Evolutionary conservation across 2,888 invertebrate genomes (phyloP), one percentile per base, ranked within the genome.

Genomic region (Rhagonycha fulva): DNA sequence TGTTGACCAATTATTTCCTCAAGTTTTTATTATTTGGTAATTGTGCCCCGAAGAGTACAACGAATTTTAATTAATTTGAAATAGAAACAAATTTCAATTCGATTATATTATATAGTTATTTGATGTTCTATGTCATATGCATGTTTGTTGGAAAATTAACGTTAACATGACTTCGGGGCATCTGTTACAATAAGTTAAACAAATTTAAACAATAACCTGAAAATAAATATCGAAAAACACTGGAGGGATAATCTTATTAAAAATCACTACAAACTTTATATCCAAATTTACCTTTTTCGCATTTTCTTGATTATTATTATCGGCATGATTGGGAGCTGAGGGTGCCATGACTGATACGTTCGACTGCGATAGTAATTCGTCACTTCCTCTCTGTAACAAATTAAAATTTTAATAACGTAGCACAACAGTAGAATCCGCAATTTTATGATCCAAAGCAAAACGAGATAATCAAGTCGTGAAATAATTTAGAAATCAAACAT

Each of bases 281-380:
- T 63, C 24, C 5, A 14, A 14, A 83, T 91, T 91, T 89, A 97
- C 98, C 94, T 98, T 98, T 91, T 98, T 98, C 87, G 97, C 98
- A 85, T 93, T 92, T 89, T 94, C 94, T 87, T 94, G 94, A 90
- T 98, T 98, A 90, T 96, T 97, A 91, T 96, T 96, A 89, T 97
- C 97, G 82, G 94, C 92, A 87, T 95, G 94, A 76, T 76, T 75
- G 83, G 95, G 95, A 90, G 96, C 96, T 90, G 95, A 95, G 87
- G 95, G 95, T 89, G 95, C 95, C 94, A 97, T 96, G 88, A 94
- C 94, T 90, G 95, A 95, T 89, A 97, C 96, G 91, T 95, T 95
- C 90, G 95, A 95, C 91, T 96, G 96, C 90, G 96, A 96, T 89
- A 97, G 93, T 90, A 98, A 94, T 93, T 98, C 97, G 94, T 98